Evolutionary conservation across 2,888 invertebrate species (phyloP), one percentile per base, ranked within the genome.

Genomic region (Melanargia galathea): DNA sequence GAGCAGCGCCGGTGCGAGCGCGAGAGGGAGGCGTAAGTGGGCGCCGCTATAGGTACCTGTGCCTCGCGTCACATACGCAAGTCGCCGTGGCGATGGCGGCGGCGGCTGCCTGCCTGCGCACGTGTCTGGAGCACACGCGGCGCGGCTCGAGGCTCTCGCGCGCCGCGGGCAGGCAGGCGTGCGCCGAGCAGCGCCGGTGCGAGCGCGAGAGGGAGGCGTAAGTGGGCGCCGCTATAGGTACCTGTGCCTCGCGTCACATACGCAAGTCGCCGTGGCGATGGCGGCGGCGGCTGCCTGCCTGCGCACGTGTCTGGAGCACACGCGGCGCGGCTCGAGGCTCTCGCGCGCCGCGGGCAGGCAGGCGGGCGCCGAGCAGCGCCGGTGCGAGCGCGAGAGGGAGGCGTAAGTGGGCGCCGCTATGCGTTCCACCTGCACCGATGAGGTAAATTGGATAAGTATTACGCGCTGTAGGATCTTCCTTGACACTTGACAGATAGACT

Each of bases 361-460:
- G 38, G 74, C 80, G 55, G 84, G 83, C 71, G 84, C 82, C 49
- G 79, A 79, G 71, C 79, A 75, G 55, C 85, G 85, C 0, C 88
- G 82, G 57, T 70, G 26, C 38, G 92, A 83, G 2, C 93, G 93
- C 38, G 86, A 79, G 60, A 93, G 69, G n/a, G 94, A 94, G 13
- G 95, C 92, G 73, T 93, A 92, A 0, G 95, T 95, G 1, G 94
- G 94, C 0, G 94, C 94, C 7, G 93, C 90, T 62, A 95, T 92
- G 60, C 95, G 90, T 24, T 93, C 93, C 73, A 94, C 87, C 94
- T 94, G 73, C 6, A n/a, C 6, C 0, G 3, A 13, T 4, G 3
- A 0, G 11, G 24, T 24, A 13, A n/a, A 24, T 22, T 18, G n/a
- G n/a, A n/a, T n/a, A n/a, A 2, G 20, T 3, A 5, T n/a, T 3